Evolutionary conservation across 2,888 invertebrate species (phyloP).

Genomic region (Chorisops tibialis): DNA sequence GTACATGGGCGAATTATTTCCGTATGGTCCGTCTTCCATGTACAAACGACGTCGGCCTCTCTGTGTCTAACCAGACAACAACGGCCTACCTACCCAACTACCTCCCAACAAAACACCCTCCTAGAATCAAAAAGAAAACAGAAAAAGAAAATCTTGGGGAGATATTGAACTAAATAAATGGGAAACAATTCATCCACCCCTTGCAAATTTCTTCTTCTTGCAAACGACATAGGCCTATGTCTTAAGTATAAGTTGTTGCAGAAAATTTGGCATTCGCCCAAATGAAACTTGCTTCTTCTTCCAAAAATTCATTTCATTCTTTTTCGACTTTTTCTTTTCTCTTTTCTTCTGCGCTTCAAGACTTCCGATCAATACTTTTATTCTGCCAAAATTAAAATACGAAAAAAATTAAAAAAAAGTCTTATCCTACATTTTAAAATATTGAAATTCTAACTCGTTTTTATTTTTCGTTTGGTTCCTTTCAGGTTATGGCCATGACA

Average conservation of each 20-base stretch:
- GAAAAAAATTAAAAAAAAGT: too few species aligned
- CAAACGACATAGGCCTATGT: slow-evolving; percentile 26
- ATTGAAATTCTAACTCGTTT: not conserved
- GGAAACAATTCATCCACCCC: slow-evolving; percentile 28
- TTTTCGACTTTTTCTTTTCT: slow-evolving; percentile 11
- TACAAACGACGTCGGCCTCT: not conserved
- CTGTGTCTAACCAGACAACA: too few species aligned
- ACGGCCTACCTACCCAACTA: too few species aligned
- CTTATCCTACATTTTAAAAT: slow-evolving; percentile 6
- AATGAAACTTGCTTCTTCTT: slow-evolving; percentile 17
- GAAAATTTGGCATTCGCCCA: slow-evolving; percentile 24
- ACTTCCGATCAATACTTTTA: slow-evolving; percentile 10
- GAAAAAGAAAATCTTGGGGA: not conserved
- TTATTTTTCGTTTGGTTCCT: slow-evolving; percentile 47
- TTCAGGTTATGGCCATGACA: slow-evolving; percentile 74
- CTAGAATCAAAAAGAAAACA: too few species aligned
- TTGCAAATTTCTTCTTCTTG: slow-evolving; percentile 11
- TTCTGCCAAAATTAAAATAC: too few species aligned
- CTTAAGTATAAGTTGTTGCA: slow-evolving; percentile 17
- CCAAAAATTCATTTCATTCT: slow-evolving; percentile 16
- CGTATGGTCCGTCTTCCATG: not conserved
- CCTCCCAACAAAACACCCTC: not conserved
- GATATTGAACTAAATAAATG: slow-evolving; percentile 28
- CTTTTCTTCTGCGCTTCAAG: not conserved
- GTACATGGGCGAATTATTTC: slow-evolving; percentile 5